Evolutionary conservation across 1,140 invertebrate species (phyloP).

Genomic region (Drosophila virilis): DNA sequence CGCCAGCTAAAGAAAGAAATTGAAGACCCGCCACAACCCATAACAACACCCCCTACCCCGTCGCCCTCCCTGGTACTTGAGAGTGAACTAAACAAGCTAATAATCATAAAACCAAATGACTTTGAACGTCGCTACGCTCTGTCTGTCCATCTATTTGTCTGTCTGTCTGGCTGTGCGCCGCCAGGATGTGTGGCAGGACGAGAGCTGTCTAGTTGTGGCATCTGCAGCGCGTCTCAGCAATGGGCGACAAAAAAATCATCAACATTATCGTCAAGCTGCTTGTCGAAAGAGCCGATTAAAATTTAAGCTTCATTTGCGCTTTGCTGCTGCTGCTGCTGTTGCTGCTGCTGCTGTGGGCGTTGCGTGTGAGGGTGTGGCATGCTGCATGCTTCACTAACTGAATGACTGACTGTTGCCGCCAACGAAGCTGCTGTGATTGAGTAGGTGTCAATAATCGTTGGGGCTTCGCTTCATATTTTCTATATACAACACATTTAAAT

Average conservation of each 20-base stretch:
- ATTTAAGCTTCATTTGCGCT: slow-evolving; percentile 82
- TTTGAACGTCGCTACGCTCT: slow-evolving; percentile 76
- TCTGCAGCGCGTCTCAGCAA: slow-evolving; percentile 1
- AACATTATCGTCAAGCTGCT: slow-evolving; percentile 69
- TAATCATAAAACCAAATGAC: slow-evolving; percentile 84
- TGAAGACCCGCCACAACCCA: not conserved
- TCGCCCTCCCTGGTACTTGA: slow-evolving; percentile 37
- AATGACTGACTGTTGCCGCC: slow-evolving; percentile 9
- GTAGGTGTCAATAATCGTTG: slow-evolving; percentile 66
- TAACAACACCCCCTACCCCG: not conserved
- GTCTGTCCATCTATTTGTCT: slow-evolving; percentile 33
- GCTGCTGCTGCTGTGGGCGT: slow-evolving; percentile 23
- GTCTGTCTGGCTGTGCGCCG: slow-evolving; percentile 31
- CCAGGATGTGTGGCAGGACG: slow-evolving; percentile 41
- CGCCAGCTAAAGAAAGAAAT: slow-evolving; percentile 43
- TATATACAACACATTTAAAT: not conserved
- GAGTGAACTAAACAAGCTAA: slow-evolving; percentile 83
- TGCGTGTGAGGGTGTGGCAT: slow-evolving; percentile 13
- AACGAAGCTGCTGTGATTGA: slow-evolving; percentile 56
- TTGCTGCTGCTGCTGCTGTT: slow-evolving; percentile 21
- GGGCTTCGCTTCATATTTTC: not conserved
- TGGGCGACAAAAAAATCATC: slow-evolving; percentile 62
- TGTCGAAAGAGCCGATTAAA: slow-evolving; percentile 76
- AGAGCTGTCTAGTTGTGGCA: slow-evolving; percentile 13
- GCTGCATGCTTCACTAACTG: slow-evolving; percentile 35